Evolutionary conservation across 2,113 vertebrate genomes (phyloP).

Genomic region (Hippocampus mohnikei): DNA sequence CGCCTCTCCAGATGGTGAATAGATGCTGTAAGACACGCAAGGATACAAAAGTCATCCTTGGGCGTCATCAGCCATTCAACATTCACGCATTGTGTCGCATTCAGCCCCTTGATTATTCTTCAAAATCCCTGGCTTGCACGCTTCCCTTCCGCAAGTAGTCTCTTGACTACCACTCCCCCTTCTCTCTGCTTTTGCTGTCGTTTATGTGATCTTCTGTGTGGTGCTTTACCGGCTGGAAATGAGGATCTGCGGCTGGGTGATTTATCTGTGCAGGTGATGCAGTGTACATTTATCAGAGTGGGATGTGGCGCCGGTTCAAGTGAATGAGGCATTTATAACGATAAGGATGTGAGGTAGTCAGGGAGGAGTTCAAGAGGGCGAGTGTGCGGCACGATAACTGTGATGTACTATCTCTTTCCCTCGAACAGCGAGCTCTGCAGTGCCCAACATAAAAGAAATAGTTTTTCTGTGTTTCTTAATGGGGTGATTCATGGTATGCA

Average conservation of each 20-base stretch:
- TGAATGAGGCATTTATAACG: conserved; percentile 40
- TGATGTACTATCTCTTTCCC: conserved; percentile 47
- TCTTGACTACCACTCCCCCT: conserved; percentile 1
- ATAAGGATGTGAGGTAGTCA: conserved; percentile 60
- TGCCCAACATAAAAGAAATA: conserved; percentile 7
- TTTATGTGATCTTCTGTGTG: conserved; percentile 15
- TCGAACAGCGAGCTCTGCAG: conserved; percentile 28
- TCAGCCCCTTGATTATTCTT: conserved; percentile 17
- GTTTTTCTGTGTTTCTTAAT: conserved; percentile 15
- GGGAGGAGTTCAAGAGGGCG: conserved; percentile 58
- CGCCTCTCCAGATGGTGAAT: background rate
- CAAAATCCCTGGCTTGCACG: conserved; percentile 12
- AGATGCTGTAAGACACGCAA: background rate
- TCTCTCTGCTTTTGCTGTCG: conserved; percentile 1
- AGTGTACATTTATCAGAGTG: conserved; percentile 53
- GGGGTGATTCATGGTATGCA: conserved; percentile 26
- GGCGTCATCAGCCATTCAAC: background rate
- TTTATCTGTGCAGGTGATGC: conserved; percentile 51
- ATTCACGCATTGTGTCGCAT: background rate
- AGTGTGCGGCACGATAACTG: conserved; percentile 46
- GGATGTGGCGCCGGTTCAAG: conserved; percentile 30
- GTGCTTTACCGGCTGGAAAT: conserved; percentile 24
- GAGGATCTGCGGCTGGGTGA: conserved; percentile 11
- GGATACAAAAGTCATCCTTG: background rate
- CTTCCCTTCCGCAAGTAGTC: background rate